Conservation (phyloP, 1,140 invertebrate species). For the Drosophila chauvacae region DNA sequence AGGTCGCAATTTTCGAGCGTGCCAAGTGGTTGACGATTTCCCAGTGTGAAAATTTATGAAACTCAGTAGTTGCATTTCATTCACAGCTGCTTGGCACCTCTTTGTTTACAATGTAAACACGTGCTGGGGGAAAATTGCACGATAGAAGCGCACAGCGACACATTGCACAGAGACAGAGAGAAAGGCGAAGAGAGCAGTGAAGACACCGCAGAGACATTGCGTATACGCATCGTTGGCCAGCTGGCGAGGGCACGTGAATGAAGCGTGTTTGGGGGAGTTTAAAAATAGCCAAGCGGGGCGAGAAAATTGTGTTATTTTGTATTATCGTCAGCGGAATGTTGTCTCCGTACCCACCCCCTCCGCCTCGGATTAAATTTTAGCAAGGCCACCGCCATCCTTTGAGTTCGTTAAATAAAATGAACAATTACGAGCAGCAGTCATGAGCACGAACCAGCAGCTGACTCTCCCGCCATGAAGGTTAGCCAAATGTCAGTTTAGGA, state of each 20-base stretch:
- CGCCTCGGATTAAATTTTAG: slow-evolving; percentile 19
- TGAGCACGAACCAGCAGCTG: slow-evolving; percentile 30
- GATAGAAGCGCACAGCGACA: not conserved
- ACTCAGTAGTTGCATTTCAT: slow-evolving; percentile 25
- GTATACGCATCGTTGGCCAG: slow-evolving; percentile 59
- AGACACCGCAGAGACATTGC: slow-evolving; percentile 31
- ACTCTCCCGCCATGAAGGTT: slow-evolving; percentile 52
- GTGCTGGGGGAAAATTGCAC: slow-evolving; percentile 27
- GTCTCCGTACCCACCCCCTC: not conserved
- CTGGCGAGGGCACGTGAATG: slow-evolving; percentile 61
- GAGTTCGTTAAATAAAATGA: slow-evolving; percentile 54
- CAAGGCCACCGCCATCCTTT: slow-evolving; percentile 34
- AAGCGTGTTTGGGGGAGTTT: slow-evolving; percentile 50
- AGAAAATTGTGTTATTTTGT: slow-evolving; percentile 26
- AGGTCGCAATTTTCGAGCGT: slow-evolving; percentile 44
- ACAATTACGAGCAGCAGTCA: slow-evolving; percentile 47
- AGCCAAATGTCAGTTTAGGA: slow-evolving; percentile 53
- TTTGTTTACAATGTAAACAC: slow-evolving; percentile 60
- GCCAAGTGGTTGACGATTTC: slow-evolving; percentile 56
- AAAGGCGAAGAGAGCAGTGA: not conserved
- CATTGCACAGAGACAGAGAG: not conserved
- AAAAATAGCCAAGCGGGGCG: slow-evolving; percentile 52
- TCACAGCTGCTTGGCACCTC: slow-evolving; percentile 38
- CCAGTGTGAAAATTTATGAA: slow-evolving; percentile 30
- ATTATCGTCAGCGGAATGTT: slow-evolving; percentile 8